Percentiles rank a stretch among this genome's conserved stretches.
phyloP scores from a whole-genome alignment of 2,113 vertebrate species.

The Ailurus styani region DNA sequence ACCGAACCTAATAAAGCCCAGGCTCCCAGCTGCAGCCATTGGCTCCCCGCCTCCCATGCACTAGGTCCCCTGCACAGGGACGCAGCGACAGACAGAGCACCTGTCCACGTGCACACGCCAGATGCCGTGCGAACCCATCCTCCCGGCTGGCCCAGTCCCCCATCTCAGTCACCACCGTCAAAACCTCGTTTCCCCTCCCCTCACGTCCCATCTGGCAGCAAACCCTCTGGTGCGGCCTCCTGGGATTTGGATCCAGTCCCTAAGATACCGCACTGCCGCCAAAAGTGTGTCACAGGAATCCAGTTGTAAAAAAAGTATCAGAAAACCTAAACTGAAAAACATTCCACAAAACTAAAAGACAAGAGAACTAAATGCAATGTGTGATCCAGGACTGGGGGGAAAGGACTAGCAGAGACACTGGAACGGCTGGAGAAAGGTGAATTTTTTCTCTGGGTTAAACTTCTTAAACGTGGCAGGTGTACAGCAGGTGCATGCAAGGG shows the following conservation, averaged over 20 bases:
- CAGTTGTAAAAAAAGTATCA: background rate
- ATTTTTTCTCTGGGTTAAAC: background rate
- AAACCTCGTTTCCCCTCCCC: background rate
- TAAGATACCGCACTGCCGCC: background rate
- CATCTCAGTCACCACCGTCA: no score
- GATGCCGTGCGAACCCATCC: background rate
- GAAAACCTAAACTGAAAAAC: background rate
- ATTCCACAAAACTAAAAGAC: background rate
- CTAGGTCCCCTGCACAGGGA: no score
- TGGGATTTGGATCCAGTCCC: no score
- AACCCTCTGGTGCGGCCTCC: background rate
- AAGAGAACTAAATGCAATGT: background rate
- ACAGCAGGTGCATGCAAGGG: background rate
- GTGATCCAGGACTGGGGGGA: background rate
- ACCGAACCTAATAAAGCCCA: background rate
- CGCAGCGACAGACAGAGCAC: background rate
- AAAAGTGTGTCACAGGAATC: background rate
- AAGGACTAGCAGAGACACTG: background rate
- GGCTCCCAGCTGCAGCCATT: background rate
- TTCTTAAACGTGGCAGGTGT: background rate
- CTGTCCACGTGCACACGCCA: rapidly evolving
- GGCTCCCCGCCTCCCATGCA: background rate
- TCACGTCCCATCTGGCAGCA: background rate
- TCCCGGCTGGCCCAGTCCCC: background rate
- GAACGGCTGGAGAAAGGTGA: background rate